phyloP scores from a whole-genome alignment of 2,888 invertebrate species.

The Cabera pusaria region DNA sequence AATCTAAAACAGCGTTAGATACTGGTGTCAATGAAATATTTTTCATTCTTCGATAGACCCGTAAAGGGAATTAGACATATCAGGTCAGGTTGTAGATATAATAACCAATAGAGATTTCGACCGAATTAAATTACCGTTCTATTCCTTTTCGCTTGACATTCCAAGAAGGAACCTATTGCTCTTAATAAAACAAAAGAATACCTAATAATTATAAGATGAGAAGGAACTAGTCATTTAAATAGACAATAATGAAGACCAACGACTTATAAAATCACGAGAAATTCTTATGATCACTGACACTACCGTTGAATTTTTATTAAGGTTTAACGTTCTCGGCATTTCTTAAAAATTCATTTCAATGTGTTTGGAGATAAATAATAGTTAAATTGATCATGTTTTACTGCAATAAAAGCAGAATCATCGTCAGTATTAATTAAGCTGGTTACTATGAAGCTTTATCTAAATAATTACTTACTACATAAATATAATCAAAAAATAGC shows the following conservation, averaged over 20 bases:
- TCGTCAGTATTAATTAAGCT: slow-evolving; percentile 37
- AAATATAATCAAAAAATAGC: slow-evolving; percentile 14
- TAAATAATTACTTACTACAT: slow-evolving; percentile 64
- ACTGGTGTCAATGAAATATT: too few species aligned
- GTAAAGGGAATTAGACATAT: slow-evolving; percentile 31
- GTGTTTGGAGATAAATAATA: too few species aligned
- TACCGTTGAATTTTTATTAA: slow-evolving; percentile 1
- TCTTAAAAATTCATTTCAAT: too few species aligned
- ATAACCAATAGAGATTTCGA: too few species aligned
- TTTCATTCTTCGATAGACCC: too few species aligned
- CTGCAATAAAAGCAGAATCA: slow-evolving; percentile 4
- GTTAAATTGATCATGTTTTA: neutral
- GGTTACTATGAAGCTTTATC: slow-evolving; percentile 65
- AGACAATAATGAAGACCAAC: slow-evolving; percentile 20
- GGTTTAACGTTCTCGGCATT: neutral
- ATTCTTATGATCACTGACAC: slow-evolving; percentile 7
- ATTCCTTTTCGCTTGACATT: too few species aligned
- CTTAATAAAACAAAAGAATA: too few species aligned
- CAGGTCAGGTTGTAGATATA: too few species aligned
- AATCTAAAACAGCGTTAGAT: too few species aligned
- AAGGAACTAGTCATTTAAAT: slow-evolving; percentile 21
- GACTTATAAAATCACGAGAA: slow-evolving; percentile 5
- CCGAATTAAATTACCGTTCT: too few species aligned
- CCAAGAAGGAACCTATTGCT: too few species aligned
- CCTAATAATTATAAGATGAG: too few species aligned